These are phyloP conservation scores for Chelonia mydas DNA, from an alignment of 2,797 vertebrate species.

Conservation along the genomic window DNA sequence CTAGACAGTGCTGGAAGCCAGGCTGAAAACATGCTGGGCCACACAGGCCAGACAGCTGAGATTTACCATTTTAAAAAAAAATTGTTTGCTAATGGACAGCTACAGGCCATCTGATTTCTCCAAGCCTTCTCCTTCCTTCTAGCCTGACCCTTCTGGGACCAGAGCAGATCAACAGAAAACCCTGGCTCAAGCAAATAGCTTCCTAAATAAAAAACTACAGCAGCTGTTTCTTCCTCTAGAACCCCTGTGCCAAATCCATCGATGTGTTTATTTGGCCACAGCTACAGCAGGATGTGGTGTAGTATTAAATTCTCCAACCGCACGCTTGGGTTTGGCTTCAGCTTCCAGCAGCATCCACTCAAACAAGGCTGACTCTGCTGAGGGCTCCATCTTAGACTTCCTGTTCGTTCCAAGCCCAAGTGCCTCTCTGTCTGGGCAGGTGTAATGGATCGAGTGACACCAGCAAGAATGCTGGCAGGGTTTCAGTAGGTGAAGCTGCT, in stretches of 20 bases:
- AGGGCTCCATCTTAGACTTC: neutral
- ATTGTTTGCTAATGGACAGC: neutral
- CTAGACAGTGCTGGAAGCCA: neutral
- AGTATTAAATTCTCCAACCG: neutral
- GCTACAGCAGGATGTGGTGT: neutral
- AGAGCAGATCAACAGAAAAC: neutral
- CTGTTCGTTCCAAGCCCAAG: neutral
- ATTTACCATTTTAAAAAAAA: neutral
- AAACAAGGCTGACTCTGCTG: neutral
- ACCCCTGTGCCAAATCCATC: neutral
- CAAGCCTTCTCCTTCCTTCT: fast-evolving
- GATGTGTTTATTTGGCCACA: neutral
- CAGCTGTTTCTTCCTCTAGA: constrained; percentile 53
- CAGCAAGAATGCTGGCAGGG: neutral
- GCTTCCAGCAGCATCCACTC: neutral
- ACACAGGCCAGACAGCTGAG: fast-evolving
- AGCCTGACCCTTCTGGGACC: neutral
- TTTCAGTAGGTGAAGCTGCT: neutral
- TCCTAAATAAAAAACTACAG: constrained; percentile 25
- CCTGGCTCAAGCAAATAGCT: fast-evolving
- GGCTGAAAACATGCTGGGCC: neutral
- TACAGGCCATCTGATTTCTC: fast-evolving
- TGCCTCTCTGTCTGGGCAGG: neutral
- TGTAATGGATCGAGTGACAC: neutral
- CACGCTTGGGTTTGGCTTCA: neutral